phyloP scores from a whole-genome alignment of 2,797 vertebrate genomes.

The Rhyacichthys aspro region DNA sequence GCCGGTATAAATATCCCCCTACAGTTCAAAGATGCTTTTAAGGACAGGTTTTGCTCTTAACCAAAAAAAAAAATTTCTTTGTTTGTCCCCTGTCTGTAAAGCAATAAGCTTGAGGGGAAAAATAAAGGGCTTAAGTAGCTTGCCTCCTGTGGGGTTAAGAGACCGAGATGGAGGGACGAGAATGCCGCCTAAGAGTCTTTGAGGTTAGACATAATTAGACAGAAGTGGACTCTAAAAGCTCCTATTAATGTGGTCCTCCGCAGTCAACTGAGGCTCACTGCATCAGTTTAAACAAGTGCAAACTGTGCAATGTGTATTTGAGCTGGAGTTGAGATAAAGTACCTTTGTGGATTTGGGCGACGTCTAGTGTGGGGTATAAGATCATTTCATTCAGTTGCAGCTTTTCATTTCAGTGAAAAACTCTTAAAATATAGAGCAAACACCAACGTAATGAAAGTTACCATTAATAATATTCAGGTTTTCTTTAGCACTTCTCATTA shows the following conservation, averaged over 20 bases:
- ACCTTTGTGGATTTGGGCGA: neutral
- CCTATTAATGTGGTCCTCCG: constrained; percentile 49
- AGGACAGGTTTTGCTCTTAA: neutral
- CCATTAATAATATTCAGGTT: neutral
- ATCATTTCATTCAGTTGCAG: too few species aligned
- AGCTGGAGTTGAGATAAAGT: neutral
- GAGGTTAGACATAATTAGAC: constrained; percentile 54
- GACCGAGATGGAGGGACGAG: constrained; percentile 3
- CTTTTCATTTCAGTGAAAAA: too few species aligned
- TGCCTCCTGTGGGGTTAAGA: neutral
- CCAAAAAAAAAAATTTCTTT: neutral
- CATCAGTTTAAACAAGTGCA: constrained; percentile 24
- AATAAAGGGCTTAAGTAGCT: neutral
- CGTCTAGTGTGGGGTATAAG: too few species aligned
- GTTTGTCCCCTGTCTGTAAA: neutral
- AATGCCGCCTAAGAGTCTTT: constrained; percentile 40
- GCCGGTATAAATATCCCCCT: neutral
- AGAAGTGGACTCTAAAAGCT: constrained; percentile 44
- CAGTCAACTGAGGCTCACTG: constrained; percentile 7
- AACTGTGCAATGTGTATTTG: constrained; percentile 16
- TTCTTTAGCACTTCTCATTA: neutral
- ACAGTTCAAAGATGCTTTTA: neutral
- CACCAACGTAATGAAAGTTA: neutral
- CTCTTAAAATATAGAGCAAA: too few species aligned
- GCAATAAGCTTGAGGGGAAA: neutral